Conservation (phyloP, 2,888 invertebrate species). For the Drosophila hamatofila region DNA sequence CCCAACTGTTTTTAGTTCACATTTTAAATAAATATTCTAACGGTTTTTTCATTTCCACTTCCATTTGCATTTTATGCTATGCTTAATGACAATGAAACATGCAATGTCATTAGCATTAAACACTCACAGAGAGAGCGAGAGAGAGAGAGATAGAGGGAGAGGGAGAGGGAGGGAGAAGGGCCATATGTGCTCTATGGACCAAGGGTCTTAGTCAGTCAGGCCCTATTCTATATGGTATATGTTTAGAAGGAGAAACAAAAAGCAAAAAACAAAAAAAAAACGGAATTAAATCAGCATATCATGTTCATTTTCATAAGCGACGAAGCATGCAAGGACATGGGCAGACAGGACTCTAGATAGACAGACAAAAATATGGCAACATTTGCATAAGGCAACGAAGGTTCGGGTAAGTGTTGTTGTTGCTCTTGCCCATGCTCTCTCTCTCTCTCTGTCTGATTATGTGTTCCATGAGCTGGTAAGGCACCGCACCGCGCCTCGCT, state of each 20-base stretch:
- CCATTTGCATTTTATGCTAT: conserved; percentile 7
- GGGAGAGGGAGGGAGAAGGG: not conserved
- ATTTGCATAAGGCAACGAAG: conserved; percentile 67
- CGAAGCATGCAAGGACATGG: conserved; percentile 71
- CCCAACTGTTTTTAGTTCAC: not conserved
- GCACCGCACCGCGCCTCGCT: conserved; percentile 63
- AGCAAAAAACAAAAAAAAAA: conserved; percentile 28
- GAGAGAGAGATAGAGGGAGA: not conserved
- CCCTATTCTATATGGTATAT: conserved; percentile 19
- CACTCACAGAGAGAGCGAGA: conserved; percentile 21
- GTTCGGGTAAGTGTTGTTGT: conserved; percentile 30
- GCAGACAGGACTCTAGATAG: conserved; percentile 27
- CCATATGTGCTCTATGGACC: conserved; percentile 52
- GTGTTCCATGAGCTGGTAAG: conserved; percentile 13
- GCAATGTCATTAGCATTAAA: conserved; percentile 64
- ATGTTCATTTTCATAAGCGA: conserved; percentile 76
- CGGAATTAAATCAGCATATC: conserved; percentile 71
- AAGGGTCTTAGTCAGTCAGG: conserved; percentile 35
- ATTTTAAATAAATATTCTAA: conserved; percentile 35
- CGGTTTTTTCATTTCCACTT: conserved; percentile 35
- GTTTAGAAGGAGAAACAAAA: conserved; percentile 8
- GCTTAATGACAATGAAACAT: conserved; percentile 62
- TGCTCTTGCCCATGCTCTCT: not conserved
- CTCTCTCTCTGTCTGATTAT: too few relatives aligned
- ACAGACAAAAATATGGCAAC: conserved; percentile 32